Base-by-base conservation (phyloP, 2,113 vertebrate genomes). In the Hyperopisus bebe region DNA sequence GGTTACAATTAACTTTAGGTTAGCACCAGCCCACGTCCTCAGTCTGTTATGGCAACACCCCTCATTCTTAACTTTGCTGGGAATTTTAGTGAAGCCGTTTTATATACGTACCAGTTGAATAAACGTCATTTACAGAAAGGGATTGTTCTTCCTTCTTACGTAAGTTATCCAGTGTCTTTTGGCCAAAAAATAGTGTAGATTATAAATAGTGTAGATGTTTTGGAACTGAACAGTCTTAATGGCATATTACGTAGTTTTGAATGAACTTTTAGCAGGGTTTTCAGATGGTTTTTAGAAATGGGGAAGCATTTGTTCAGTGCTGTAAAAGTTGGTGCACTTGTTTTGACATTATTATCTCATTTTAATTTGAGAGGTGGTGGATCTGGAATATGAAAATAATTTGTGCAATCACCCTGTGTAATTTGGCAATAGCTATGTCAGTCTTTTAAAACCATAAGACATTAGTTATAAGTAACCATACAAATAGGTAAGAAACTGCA, bases 1-100 rank as follows among this genome's bases (percentile, higher is more conserved):
- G 96, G 95, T 96, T 94, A 91, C 94, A 95, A 97, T 95, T 95
- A 95, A 95, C 95, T 95, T 94, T 95, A 95, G 96, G 94, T 95
- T 94, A 95, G 95, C 94, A 95, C 92, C 93, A 92, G 92, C 88
- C 88, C 88, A 92, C 94, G 93, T 89, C 93, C 93, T 93, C 92
- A 24, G 31, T 77, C 31, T 39, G 70, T 39, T 77, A 95, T 93
- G 92, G 94, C 92, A 92, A 88, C 90, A 95, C 91, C 82, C 3
- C 24, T 91, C 89, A 91, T 91, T 92, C 90, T 90, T 82, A 89
- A 92, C 92, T 91, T 85, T 91, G 62, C 62, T 58, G n/a, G n/a
- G 27, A 15, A 35, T 62, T 44, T 91, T 90, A 90, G 90, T 89
- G 51, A 90, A 93, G 3, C 9, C 3, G 3, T 70, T 27, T 27